Base-by-base conservation (phyloP, 2,797 vertebrate species). In the Lophotriccus pileatus region DNA sequence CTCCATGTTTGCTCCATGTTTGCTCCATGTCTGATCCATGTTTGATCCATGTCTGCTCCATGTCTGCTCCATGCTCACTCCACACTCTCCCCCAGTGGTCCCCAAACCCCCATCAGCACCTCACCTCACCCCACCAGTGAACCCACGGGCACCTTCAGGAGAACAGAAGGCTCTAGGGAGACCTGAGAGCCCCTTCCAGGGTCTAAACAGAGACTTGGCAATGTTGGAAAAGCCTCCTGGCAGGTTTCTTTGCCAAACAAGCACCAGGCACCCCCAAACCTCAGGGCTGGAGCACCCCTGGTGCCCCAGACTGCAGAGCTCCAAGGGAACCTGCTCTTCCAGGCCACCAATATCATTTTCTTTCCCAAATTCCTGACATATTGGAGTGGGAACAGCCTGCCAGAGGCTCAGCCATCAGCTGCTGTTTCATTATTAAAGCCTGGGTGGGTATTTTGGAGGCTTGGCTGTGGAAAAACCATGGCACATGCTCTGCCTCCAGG, bases 31-130 rank as follows among this genome's bases (percentile, higher is more conserved):
- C 36, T 58, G 15, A 15, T 28, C 49, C 24, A 6, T 49, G 55
- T 46, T 12, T 46, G 44, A 21, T 46, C 44, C 20, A 12, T 22
- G 47, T 49, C 24, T 49, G 24, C 47, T 49, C 47, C 47, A 9
- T 27, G 47, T 49, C 3, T 55, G 19, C 32, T 53, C 52, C 52
- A 20, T 32, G 30, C 52, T 60, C 37, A 10, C 9, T 62, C 59
- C 27, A 30, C 37, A 32, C 25, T 2, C 62, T 10, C 63, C 3
- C 1, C 46, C 5, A 1, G 17, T 1, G 21, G 50, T 25, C 12
- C 37, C 41, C 17, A 37, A 39, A 14, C 27, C 41, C 59, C 41
- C 36, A 1, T 6, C 53, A 55, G 37, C 28, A 12, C 28, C 73
- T 77, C 5, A 12, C 28, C 44, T 49, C n/a, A 28, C n/a, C 64